These are phyloP conservation scores for Dascyllus trimaculatus DNA, from an alignment of 2,113 vertebrate genomes.

Conservation along the genomic window DNA sequence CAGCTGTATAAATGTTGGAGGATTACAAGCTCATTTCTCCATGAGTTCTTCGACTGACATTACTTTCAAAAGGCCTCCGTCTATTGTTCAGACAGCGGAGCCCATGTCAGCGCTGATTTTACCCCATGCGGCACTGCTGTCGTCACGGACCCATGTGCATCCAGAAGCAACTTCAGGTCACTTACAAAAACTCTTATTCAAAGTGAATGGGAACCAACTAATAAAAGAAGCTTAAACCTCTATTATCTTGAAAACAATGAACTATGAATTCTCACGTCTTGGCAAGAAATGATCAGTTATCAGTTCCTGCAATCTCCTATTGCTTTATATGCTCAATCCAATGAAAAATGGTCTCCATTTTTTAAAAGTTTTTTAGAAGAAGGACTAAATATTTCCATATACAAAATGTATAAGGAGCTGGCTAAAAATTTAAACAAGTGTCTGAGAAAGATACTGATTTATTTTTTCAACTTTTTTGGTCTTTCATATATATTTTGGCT, in stretches of 20 bases:
- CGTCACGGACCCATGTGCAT: background rate
- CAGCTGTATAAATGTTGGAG: constrained; percentile 53
- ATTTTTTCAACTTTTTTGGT: background rate
- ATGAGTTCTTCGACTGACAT: constrained; percentile 47
- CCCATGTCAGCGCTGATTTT: constrained; percentile 25
- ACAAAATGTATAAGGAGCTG: background rate
- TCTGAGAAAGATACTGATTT: background rate
- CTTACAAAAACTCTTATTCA: background rate
- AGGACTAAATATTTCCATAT: background rate
- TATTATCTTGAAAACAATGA: constrained; percentile 16
- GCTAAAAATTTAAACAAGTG: background rate
- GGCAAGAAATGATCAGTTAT: constrained; percentile 22
- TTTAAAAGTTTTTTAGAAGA: background rate
- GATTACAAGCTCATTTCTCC: constrained; percentile 70
- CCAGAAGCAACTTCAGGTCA: constrained; percentile 37
- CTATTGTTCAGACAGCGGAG: constrained; percentile 28
- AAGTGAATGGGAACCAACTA: background rate
- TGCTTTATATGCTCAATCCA: background rate
- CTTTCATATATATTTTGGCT: background rate
- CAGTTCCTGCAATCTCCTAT: background rate
- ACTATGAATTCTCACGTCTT: background rate
- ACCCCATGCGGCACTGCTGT: constrained; percentile 16
- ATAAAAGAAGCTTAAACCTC: background rate
- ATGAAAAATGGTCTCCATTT: background rate
- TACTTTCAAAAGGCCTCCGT: constrained; percentile 50